Conservation (phyloP, 2,888 invertebrate species). For the Napeogenes inachia region DNA sequence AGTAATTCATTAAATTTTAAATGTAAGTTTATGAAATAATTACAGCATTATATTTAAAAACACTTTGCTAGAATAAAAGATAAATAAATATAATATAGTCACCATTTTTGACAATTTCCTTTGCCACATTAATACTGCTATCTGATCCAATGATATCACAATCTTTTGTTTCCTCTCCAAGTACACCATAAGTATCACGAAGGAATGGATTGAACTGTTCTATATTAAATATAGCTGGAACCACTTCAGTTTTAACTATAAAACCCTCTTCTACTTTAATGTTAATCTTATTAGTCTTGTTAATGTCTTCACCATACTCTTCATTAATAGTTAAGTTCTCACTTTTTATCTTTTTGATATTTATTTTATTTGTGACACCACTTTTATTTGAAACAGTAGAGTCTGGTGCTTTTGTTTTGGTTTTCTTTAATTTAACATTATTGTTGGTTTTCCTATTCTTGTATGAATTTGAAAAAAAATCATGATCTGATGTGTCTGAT, state of each 20-base stretch:
- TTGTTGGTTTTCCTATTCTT: conserved; percentile 10
- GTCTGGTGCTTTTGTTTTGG: neutral
- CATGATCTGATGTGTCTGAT: neutral
- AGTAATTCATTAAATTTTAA: conserved; percentile 4
- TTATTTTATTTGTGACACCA: too few species aligned
- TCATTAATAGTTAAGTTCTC: neutral
- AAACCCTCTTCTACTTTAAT: conserved; percentile 26
- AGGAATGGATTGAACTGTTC: conserved; percentile 47
- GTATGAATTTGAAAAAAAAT: neutral
- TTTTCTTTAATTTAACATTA: conserved; percentile 15
- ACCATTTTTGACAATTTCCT: conserved; percentile 46
- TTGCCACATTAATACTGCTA: conserved; percentile 48
- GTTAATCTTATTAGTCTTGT: conserved; percentile 16
- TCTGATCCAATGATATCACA: conserved; percentile 43
- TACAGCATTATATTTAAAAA: neutral
- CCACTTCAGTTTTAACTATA: conserved; percentile 43
- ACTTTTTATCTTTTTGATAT: neutral
- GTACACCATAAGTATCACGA: conserved; percentile 47
- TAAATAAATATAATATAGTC: conserved; percentile 21
- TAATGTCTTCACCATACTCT: neutral
- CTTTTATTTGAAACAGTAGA: neutral
- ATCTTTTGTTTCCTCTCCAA: conserved; percentile 36
- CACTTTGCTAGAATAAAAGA: neutral
- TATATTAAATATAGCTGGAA: conserved; percentile 38
- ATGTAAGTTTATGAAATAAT: neutral